Percentiles rank a stretch among this genome's conserved stretches.
phyloP scores from a whole-genome alignment of 2,888 invertebrate genomes.

The Thyatira batis region DNA sequence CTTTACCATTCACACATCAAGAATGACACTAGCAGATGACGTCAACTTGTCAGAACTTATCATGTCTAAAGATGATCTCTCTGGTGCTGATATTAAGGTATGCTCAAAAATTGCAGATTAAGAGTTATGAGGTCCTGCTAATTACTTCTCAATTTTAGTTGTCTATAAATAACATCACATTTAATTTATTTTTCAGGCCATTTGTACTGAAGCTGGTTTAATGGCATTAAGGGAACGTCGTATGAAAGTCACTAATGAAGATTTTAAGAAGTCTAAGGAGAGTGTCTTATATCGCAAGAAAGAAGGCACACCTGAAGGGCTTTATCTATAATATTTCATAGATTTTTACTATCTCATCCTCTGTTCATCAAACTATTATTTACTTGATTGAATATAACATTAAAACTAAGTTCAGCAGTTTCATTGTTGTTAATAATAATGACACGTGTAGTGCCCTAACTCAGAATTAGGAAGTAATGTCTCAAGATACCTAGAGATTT shows the following conservation, averaged over 20 bases:
- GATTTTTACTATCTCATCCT: background rate
- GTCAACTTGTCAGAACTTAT: slow-evolving; percentile 98
- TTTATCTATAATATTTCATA: slow-evolving; percentile 90
- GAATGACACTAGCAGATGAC: slow-evolving; percentile 98
- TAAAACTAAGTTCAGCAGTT: background rate
- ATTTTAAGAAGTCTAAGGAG: slow-evolving; percentile 99
- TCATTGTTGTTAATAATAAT: too few relatives aligned
- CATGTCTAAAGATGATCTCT: slow-evolving; percentile 99
- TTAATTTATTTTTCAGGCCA: slow-evolving; percentile 86
- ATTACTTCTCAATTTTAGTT: background rate
- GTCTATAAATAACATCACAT: background rate
- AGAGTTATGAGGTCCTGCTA: too few relatives aligned
- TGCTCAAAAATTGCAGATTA: slow-evolving; percentile 11
- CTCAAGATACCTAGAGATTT: too few relatives aligned
- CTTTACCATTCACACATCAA: slow-evolving; percentile 98
- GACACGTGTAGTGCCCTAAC: too few relatives aligned
- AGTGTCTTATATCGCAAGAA: slow-evolving; percentile 99
- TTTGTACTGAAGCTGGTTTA: slow-evolving; percentile 99
- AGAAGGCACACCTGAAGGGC: slow-evolving; percentile 99
- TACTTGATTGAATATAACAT: background rate
- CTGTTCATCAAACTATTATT: background rate
- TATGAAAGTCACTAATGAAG: slow-evolving; percentile 99
- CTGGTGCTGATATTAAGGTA: slow-evolving; percentile 97
- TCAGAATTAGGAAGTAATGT: too few relatives aligned
- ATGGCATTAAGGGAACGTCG: slow-evolving; percentile 98